Percentiles rank a stretch among this genome's conserved stretches.
These are phyloP conservation scores for Neoseiulus cucumeris DNA, from an alignment of 1,140 invertebrate genomes.

Conservation along the genomic window DNA sequence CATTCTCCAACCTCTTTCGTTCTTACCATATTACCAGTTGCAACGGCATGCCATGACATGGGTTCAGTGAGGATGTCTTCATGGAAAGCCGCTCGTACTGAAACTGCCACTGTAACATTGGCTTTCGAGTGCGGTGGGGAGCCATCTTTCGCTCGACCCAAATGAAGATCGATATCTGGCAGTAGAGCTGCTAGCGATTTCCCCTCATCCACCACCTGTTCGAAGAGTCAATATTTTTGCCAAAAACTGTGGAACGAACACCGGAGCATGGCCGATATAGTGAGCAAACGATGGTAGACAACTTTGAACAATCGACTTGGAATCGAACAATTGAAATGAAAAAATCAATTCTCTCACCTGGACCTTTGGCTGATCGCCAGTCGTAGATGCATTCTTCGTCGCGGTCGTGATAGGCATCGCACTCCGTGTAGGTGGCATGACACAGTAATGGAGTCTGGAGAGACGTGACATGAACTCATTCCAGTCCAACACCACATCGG, in stretches of 20 bases:
- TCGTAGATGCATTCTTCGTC: background rate
- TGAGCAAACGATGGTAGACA: too few species aligned
- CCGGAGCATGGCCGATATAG: too few species aligned
- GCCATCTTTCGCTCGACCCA: background rate
- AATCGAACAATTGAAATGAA: too few species aligned
- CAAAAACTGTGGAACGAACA: conserved; percentile 18
- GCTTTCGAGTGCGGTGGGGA: background rate
- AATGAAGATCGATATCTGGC: conserved; percentile 9
- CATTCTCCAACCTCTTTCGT: background rate
- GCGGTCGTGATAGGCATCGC: background rate
- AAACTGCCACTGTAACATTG: background rate
- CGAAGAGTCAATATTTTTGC: conserved; percentile 10
- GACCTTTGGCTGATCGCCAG: background rate
- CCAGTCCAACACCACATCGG: conserved; percentile 27
- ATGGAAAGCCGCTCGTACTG: background rate
- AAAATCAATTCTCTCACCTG: conserved; percentile 6
- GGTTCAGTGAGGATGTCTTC: background rate
- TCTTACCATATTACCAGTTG: background rate
- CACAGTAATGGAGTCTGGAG: background rate
- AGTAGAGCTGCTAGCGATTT: conserved; percentile 16
- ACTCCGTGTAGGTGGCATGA: background rate
- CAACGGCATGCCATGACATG: conserved; percentile 2
- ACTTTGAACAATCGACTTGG: too few species aligned
- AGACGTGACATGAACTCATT: background rate
- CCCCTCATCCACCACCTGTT: conserved; percentile 19